Evolutionary conservation across 2,113 vertebrate species (phyloP).

Genomic region (Phalacrocorax pelagicus): DNA sequence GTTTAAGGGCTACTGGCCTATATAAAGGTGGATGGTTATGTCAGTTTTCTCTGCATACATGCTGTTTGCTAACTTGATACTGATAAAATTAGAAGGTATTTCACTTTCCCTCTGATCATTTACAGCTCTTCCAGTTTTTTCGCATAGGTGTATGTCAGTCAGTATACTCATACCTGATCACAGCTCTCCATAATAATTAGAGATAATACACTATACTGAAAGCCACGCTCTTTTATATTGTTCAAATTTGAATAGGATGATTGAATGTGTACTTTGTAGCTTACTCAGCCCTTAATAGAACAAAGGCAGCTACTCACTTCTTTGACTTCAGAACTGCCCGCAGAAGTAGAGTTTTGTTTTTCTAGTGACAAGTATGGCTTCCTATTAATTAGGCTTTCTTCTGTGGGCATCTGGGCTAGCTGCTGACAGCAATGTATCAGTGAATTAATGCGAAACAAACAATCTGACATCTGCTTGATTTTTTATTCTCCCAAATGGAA

Average conservation of each 20-base stretch:
- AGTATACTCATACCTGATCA: not conserved
- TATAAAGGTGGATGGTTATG: not conserved
- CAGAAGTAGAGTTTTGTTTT: not conserved
- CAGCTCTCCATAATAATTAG: not conserved
- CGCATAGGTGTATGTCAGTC: not conserved
- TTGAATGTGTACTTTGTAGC: not conserved
- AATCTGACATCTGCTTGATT: not conserved
- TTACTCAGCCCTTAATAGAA: constrained; percentile 17
- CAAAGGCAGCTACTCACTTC: not conserved
- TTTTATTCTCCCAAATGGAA: constrained; percentile 2
- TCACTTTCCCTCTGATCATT: not conserved
- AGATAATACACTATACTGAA: not conserved
- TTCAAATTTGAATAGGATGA: constrained; percentile 31
- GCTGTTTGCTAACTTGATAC: not conserved
- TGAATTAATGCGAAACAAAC: not conserved
- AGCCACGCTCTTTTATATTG: not conserved
- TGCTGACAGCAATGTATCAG: not conserved
- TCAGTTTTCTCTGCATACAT: not conserved
- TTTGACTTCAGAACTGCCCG: constrained; percentile 14
- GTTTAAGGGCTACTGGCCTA: not conserved
- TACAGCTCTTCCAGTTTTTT: not conserved
- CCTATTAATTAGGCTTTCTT: constrained; percentile 22
- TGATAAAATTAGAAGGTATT: not conserved
- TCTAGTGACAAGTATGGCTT: not conserved
- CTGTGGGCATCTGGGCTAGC: not conserved